These are phyloP conservation scores for Xestia ashworthii DNA, from an alignment of 2,888 invertebrate species.

Conservation along the genomic window DNA sequence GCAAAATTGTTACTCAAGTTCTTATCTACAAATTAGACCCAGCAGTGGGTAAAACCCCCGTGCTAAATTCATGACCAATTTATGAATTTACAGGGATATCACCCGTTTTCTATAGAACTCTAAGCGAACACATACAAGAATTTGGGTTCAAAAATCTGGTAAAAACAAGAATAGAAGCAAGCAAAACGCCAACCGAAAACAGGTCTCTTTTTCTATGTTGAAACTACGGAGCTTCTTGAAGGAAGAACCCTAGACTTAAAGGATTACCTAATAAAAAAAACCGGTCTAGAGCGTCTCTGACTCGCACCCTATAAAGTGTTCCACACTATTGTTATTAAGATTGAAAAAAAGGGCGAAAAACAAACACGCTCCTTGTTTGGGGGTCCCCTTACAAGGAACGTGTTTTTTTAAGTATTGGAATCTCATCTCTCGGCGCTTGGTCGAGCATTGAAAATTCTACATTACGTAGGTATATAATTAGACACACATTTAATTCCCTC, in stretches of 20 bases:
- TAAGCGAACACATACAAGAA: background rate
- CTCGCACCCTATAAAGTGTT: background rate
- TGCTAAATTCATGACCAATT: background rate
- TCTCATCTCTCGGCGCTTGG: background rate
- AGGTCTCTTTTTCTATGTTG: background rate
- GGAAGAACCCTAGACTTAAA: background rate
- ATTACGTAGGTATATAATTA: background rate
- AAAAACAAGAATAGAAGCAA: background rate
- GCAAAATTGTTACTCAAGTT: background rate
- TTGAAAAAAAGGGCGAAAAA: background rate
- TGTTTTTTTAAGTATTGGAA: background rate
- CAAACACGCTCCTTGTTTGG: background rate
- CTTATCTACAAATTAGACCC: constrained; percentile 16
- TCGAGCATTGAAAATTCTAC: background rate
- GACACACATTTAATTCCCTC: too few species aligned
- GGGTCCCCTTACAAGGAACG: background rate
- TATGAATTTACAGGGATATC: background rate
- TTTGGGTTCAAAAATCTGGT: background rate
- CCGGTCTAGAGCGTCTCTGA: background rate
- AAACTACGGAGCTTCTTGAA: background rate
- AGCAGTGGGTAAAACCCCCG: background rate
- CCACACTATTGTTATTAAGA: background rate
- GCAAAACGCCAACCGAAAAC: background rate
- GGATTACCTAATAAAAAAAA: background rate
- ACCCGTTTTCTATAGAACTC: background rate